Base-by-base conservation (phyloP, 2,113 vertebrate species). In the Nesospiza acunhae region DNA sequence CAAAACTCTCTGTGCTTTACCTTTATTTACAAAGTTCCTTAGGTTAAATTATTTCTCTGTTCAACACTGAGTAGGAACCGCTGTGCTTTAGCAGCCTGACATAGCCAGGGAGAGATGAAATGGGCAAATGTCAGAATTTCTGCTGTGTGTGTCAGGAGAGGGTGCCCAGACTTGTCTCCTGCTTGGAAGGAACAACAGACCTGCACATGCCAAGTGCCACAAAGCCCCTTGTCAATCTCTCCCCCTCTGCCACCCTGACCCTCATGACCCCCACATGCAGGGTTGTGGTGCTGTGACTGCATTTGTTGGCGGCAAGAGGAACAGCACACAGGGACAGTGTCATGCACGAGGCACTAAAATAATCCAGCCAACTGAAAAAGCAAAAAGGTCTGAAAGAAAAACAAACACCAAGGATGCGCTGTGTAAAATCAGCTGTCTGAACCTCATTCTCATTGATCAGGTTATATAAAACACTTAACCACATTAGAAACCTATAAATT, bases 21-120 rank as follows among this genome's bases (percentile, higher is more conserved):
- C 81, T 60, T 90, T 84, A 90, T 89, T 93, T 95, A 91, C 76
- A 62, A 28, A 7, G 14, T 81, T 87, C 24, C 31, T 91, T 49
- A 58, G 27, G 63, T 28, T 85, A 56, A 95, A 89, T 88, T 90
- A 93, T 68, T 72, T 74, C 49, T 77, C 47, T 76, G 22, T 75
- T 74, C 42, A 63, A 39, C 70, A 47, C 60, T 20, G n/a, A 85
- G 27, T 4, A 58, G 58, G 52, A 91, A 44, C 28, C 46, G 60
- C 15, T 55, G 17, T 52, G 50, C 26, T 75, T 39, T 35, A 31
- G 50, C 37, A 55, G 31, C 15, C 26, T 39, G 75, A 60, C 42
- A 24, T 26, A 24, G 50, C 44, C 53, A 60, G 70, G 53, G 11
- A 56, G 72, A 53, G 64, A 41, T 3, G 16, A 13, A 49, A 2